phyloP scores from a whole-genome alignment of 2,888 invertebrate genomes.

The Creontiades dilutus region DNA sequence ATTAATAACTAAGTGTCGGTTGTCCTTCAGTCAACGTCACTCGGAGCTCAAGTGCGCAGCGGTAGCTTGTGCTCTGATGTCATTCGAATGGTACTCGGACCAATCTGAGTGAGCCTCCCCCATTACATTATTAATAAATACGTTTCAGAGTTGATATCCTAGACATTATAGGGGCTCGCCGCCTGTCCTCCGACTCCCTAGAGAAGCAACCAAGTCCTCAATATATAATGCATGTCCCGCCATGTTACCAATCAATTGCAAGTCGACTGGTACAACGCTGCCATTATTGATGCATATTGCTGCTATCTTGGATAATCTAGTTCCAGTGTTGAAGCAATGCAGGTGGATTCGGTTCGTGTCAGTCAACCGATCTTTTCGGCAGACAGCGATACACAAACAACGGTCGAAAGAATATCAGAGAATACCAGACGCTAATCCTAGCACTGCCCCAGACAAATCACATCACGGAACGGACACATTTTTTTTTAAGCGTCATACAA shows the following conservation, averaged over 20 bases:
- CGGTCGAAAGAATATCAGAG: too few species aligned
- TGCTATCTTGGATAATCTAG: slow-evolving; percentile 1
- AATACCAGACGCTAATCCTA: too few species aligned
- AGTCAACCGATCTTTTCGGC: not conserved
- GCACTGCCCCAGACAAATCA: too few species aligned
- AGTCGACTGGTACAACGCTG: slow-evolving; percentile 5
- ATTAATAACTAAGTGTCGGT: too few species aligned
- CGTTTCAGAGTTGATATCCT: slow-evolving; percentile 62
- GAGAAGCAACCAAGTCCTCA: slow-evolving; percentile 57
- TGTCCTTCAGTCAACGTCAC: too few species aligned
- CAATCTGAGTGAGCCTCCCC: slow-evolving; percentile 50
- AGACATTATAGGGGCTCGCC: slow-evolving; percentile 32
- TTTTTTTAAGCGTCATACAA: too few species aligned
- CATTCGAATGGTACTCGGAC: not conserved
- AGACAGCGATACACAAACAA: too few species aligned
- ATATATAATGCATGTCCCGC: slow-evolving; percentile 55
- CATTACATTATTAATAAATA: slow-evolving; percentile 56
- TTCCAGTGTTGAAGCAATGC: not conserved
- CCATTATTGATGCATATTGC: slow-evolving; percentile 2
- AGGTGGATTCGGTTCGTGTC: not conserved
- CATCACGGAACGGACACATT: too few species aligned
- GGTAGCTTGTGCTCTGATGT: not conserved
- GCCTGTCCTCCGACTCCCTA: slow-evolving; percentile 55
- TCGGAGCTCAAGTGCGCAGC: not conserved
- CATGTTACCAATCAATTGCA: slow-evolving; percentile 67